Evolutionary conservation across 1,140 invertebrate species (phyloP), one percentile per base, ranked within the genome.

Genomic region (Nasonia longicornis): DNA sequence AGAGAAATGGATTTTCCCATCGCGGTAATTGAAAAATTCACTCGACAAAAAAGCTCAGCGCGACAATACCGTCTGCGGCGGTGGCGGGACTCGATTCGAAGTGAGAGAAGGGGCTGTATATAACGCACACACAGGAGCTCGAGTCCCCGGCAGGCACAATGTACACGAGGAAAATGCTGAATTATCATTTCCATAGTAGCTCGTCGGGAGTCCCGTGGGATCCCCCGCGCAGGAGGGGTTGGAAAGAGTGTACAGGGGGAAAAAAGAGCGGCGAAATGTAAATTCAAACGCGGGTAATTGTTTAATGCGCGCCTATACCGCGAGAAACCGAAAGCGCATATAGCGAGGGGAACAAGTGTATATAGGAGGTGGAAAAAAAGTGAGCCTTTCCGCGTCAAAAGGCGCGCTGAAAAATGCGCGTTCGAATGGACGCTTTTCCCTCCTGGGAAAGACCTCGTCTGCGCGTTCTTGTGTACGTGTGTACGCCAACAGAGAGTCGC

Each of bases 21-120:
- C 70, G 63, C 29, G 76, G 58, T 82, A 75, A 82, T 79, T 79
- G 81, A 75, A 79, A 77, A 79, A 79, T 82, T 22, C 63, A 52
- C 35, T 29, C 20, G 45, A 26, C 35, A 26, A 42, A 48, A 58
- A 75, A 76, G 45, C 77, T 10, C 12, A 2, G 38, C 48, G 26
- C 35, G 73, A 81, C 71, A 80, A 80, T 80, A 16, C 42, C 22
- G 79, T 80, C 80, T 81, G 48, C 64, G 42, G 63, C 20, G 45
- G 48, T 16, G 31, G 77, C 52, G 6, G 66, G 45, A n/a, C 10
- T 70, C 66, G 52, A 58, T 58, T 58, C 52, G 20, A 7, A 20
- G 52, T 2, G 52, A 42, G 52, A 42, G 38, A 42, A 35, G 10
- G 71, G 20, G 52, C 11, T 63, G 22, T 22, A 69, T 69, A 69